Evolutionary conservation across 2,113 vertebrate genomes (phyloP), one percentile per base, ranked within the genome.

Genomic region (Hucho hucho): DNA sequence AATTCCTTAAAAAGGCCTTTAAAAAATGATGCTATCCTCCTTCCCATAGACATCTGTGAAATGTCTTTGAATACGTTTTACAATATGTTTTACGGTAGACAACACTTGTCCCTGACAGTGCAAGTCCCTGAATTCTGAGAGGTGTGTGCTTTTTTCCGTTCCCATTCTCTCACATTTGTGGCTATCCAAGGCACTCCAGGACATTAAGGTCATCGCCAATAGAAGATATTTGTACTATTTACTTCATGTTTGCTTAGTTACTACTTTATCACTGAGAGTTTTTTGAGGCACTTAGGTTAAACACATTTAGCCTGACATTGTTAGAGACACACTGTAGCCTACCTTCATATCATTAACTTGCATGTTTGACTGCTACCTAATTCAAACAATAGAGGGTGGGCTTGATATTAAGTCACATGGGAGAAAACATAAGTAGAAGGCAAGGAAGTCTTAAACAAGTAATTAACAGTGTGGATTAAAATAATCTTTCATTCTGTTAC

Each of bases 371-470:
- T 56, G 53, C 24, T 64, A 29, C 77, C 71, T 37, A 64, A 64
- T 63, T 81, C 70, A 75, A 58, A 82, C 78, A 77, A 69, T 73
- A 83, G 76, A 80, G 80, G 78, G 75, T 82, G 80, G 80, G 65
- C 78, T 86, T 72, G 80, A 26, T 69, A 66, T 82, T 69, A 53
- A 53, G 7, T 43, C 37, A 43, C 28, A 56, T 46, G 26, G 6
- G 56, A 32, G 37, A 16, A 9, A 53, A 70, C 16, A 26, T 58
- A 69, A 46, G 12, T 32, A 73, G 20, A 43, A 61, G 12, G 63
- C 12, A 64, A 56, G 13, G 53, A 56, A 18, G 53, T 56, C 6
- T 18, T 56, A 56, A 11, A 43, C 37, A 43, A 43, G 37, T 43
- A 43, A 43, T 43, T 43, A 43, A 56, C 53, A 20, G 53, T 56